Evolutionary conservation across 2,888 invertebrate species (phyloP).

Genomic region (Gandaritis pyraliata): DNA sequence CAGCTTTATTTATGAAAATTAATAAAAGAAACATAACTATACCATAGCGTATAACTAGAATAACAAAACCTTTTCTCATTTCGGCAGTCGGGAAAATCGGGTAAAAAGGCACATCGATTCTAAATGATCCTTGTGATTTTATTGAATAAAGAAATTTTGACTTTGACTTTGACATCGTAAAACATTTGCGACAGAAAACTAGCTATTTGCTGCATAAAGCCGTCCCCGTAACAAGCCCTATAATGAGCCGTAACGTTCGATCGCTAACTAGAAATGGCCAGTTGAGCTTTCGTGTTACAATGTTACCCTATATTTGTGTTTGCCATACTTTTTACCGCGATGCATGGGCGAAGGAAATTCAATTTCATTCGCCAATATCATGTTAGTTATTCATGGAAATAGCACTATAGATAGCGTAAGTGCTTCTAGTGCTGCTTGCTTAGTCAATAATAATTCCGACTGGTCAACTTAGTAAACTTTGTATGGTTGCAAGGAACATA

Average conservation of each 20-base stretch:
- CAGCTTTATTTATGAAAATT: too few species aligned
- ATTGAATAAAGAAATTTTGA: too few species aligned
- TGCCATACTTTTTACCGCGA: conserved; percentile 34
- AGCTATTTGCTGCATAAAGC: conserved; percentile 52
- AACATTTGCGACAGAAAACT: neutral
- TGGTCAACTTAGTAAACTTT: too few species aligned
- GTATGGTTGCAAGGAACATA: too few species aligned
- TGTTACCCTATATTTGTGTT: conserved; percentile 50
- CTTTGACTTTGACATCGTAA: too few species aligned
- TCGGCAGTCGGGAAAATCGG: neutral
- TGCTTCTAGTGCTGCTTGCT: neutral
- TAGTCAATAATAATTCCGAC: conserved; percentile 40
- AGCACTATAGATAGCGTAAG: conserved; percentile 17
- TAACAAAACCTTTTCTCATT: too few species aligned
- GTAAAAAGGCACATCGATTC: too few species aligned
- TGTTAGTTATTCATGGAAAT: conserved; percentile 26
- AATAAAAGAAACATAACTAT: too few species aligned
- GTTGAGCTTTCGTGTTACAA: conserved; percentile 72
- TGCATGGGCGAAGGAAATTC: conserved; percentile 24
- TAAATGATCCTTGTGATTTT: too few species aligned
- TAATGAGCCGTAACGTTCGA: conserved; percentile 78
- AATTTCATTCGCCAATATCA: conserved; percentile 26
- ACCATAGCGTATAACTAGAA: too few species aligned
- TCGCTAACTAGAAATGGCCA: conserved; percentile 68
- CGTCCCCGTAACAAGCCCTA: conserved; percentile 68